These are phyloP conservation scores for Silurus meridionalis DNA, from an alignment of 2,113 vertebrate species.

Conservation along the genomic window DNA sequence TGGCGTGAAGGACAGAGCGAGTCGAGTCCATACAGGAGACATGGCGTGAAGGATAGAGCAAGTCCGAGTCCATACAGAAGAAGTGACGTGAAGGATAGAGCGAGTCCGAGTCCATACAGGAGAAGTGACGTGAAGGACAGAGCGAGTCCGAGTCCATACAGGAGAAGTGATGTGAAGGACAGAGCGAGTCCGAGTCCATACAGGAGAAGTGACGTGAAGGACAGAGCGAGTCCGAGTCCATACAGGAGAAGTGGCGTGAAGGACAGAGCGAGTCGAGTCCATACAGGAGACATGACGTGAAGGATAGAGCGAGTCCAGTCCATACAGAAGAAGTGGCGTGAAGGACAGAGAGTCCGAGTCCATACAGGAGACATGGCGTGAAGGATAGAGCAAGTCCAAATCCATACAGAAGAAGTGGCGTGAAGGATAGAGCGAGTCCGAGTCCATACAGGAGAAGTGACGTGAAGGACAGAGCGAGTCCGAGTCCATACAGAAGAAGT, in stretches of 20 bases:
- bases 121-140: neutral
- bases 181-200: slow-evolving; percentile 32
- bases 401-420: neutral
- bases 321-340: too few relatives aligned
- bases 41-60: neutral
- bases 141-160: neutral
- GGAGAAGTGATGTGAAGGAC: neutral
- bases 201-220: neutral
- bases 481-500: neutral
- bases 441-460: neutral
- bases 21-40: neutral
- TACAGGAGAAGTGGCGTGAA: neutral
- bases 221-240: slow-evolving; percentile 13
- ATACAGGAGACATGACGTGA: neutral
- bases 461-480: neutral
- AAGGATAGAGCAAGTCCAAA: slow-evolving; percentile 22
- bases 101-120: too few relatives aligned
- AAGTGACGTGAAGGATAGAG: neutral
- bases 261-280: neutral
- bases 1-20: slow-evolving; percentile 51
- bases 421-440: neutral
- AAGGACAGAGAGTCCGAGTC: slow-evolving; percentile 32
- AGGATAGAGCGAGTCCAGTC: neutral
- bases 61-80: slow-evolving; percentile 19
- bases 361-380: neutral